A percentile compares a stretch with the other conserved stretches of the same genome.
phyloP scores from a whole-genome alignment of 2,888 invertebrate species.

The Muschampia plurimacula region DNA sequence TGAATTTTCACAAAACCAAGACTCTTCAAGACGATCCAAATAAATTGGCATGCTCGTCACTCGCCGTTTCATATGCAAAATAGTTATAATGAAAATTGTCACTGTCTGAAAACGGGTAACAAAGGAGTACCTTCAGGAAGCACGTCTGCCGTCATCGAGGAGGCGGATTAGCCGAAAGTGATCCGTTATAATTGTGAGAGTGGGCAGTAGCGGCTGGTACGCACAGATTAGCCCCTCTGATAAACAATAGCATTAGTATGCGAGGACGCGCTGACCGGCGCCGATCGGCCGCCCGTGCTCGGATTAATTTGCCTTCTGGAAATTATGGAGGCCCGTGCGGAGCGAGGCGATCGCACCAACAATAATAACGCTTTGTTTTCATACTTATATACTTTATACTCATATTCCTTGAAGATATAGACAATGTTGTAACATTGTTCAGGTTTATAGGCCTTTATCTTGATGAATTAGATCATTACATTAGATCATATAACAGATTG shows the following conservation, averaged over 20 bases:
- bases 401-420: not conserved
- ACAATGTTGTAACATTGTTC: not conserved
- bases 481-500: too few species aligned
- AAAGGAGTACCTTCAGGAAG: conserved; percentile 40
- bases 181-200: conserved; percentile 60
- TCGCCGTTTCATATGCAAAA: conserved; percentile 19
- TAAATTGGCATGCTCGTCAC: not conserved
- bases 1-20: too few species aligned
- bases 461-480: too few species aligned
- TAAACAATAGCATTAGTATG: conserved; percentile 86
- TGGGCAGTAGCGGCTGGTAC: conserved; percentile 83
- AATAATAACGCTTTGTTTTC: conserved; percentile 76
- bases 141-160: conserved; percentile 58
- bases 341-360: conserved; percentile 62
- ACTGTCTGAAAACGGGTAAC: conserved; percentile 43
- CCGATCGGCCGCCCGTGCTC: conserved; percentile 79
- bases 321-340: conserved; percentile 75
- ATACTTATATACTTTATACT: conserved; percentile 29
- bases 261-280: conserved; percentile 81
- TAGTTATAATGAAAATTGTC: conserved; percentile 29
- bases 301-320: conserved; percentile 80
- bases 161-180: conserved; percentile 73
- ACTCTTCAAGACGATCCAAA: too few species aligned
- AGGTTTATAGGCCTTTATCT: not conserved
- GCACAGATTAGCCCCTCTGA: conserved; percentile 85